Percentiles rank a stretch among this genome's conserved stretches.
phyloP scores from a whole-genome alignment of 1,140 invertebrate species.

The Penaeus japonicus region DNA sequence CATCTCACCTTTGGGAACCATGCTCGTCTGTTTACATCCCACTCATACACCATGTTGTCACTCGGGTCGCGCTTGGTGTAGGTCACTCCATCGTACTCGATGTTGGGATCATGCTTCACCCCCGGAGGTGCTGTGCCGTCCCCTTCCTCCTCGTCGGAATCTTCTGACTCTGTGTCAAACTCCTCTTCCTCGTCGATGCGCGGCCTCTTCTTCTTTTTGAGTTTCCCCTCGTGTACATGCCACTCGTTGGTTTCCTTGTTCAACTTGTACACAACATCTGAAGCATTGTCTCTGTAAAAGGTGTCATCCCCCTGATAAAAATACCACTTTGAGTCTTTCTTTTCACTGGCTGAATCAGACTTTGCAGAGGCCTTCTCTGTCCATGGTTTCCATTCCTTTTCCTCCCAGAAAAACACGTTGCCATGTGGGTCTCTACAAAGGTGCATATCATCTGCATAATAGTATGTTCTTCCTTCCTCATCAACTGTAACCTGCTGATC shows the following conservation, averaged over 20 bases:
- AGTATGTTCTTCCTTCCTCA: slow-evolving; percentile 56
- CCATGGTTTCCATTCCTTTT: slow-evolving; percentile 56
- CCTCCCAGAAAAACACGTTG: slow-evolving; percentile 55
- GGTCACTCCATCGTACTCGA: slow-evolving; percentile 48
- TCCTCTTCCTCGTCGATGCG: slow-evolving; percentile 47
- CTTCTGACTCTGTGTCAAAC: slow-evolving; percentile 53
- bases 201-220: slow-evolving; percentile 39
- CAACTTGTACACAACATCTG: slow-evolving; percentile 75
- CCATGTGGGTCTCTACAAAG: slow-evolving; percentile 50
- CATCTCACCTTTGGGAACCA: slow-evolving; percentile 89
- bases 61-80: slow-evolving; percentile 69
- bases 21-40: slow-evolving; percentile 87
- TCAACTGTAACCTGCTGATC: slow-evolving; percentile 35
- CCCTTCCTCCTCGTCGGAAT: slow-evolving; percentile 51
- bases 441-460: slow-evolving; percentile 54
- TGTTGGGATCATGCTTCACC: slow-evolving; percentile 47
- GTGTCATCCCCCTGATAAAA: slow-evolving; percentile 75
- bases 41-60: slow-evolving; percentile 90
- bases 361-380: not conserved
- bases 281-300: slow-evolving; percentile 77
- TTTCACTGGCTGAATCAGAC: slow-evolving; percentile 60
- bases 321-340: slow-evolving; percentile 65
- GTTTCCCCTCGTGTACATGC: slow-evolving; percentile 61
- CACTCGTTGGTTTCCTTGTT: slow-evolving; percentile 71
- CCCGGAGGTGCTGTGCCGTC: slow-evolving; percentile 52